phyloP scores from a whole-genome alignment of 1,140 invertebrate species.

The Leptopilina clavipes region DNA sequence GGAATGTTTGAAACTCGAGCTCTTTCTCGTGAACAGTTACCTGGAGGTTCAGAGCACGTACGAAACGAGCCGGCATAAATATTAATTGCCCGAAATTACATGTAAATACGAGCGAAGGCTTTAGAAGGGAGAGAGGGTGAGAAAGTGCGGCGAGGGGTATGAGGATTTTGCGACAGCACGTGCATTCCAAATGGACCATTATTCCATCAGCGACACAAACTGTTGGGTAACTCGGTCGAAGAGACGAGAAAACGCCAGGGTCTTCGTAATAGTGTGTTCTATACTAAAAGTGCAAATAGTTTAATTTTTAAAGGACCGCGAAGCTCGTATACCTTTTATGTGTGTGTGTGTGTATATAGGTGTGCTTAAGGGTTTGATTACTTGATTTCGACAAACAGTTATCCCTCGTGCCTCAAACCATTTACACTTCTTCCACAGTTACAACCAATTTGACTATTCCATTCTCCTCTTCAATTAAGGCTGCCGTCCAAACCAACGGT shows the following conservation, averaged over 20 bases:
- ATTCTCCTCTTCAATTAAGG: conserved; percentile 54
- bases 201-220: conserved; percentile 72
- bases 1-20: not conserved
- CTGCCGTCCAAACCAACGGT: conserved; percentile 55
- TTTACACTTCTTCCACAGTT: conserved; percentile 12
- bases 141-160: conserved; percentile 44
- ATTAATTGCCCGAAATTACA: conserved; percentile 72
- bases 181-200: conserved; percentile 74
- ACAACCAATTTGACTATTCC: not conserved
- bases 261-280: not conserved
- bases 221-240: conserved; percentile 70
- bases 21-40: conserved; percentile 21
- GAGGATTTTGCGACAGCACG: conserved; percentile 61
- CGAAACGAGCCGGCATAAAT: conserved; percentile 65
- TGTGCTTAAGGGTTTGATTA: conserved; percentile 53
- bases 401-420: conserved; percentile 23
- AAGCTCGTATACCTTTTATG: too few relatives aligned
- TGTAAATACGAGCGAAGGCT: conserved; percentile 67
- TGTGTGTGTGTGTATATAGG: not conserved
- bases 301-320: conserved; percentile 4
- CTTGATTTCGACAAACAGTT: conserved; percentile 66
- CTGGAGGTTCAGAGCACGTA: conserved; percentile 49
- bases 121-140: conserved; percentile 48
- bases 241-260: conserved; percentile 50
- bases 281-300: conserved; percentile 2